Base-by-base conservation (phyloP, 2,888 invertebrate genomes). In the Luperina testacea region DNA sequence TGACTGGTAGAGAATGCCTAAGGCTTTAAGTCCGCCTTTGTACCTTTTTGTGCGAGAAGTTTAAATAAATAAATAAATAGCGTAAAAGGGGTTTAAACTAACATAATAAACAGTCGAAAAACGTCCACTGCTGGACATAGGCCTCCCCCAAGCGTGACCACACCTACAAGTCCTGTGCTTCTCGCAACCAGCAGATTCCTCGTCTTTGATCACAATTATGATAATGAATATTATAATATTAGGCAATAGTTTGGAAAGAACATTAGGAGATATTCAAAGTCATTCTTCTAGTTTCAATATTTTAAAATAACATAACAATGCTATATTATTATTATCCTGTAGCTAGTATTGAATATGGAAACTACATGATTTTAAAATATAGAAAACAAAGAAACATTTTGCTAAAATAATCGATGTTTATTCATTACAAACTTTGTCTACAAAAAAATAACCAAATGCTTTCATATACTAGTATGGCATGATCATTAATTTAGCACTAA, bases 311-410 rank as follows among this genome's bases (percentile, higher is more conserved):
- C 53, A 53, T 24, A 24, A 71, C 27, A 42, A 27, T 27, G 27
- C 17, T 42, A 27, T 24, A 45, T 38, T 20, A 38, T 78, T 45
- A 38, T 78, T 45, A 38, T 81, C 24, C 64, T 57, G 64, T 48
- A 27, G 9, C 64, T 48, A 6, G 8, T 8, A 64, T 9, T 71
- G 11, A 63, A 57, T 15, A 48, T 57, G 5, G 11, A 24, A 48
- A 73, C 1, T 27, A 15, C 7, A 38, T 53, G 11, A 71, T 57
- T 80, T 63, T 13, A 38, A 17, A 61, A 45, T 53, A 17, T 2
- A n/a, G 6, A 20, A n/a, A 27, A 53, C 7, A 24, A 7, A n/a
- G 1, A 53, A 32, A 69, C 7, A 45, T 5, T 15, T 15, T 1
- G 0, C 0, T 11, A 48, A 72, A 32, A 65, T 4, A n/a, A 24